Base-by-base conservation (phyloP, 2,888 invertebrate genomes). In the Ernsta delagoae region DNA sequence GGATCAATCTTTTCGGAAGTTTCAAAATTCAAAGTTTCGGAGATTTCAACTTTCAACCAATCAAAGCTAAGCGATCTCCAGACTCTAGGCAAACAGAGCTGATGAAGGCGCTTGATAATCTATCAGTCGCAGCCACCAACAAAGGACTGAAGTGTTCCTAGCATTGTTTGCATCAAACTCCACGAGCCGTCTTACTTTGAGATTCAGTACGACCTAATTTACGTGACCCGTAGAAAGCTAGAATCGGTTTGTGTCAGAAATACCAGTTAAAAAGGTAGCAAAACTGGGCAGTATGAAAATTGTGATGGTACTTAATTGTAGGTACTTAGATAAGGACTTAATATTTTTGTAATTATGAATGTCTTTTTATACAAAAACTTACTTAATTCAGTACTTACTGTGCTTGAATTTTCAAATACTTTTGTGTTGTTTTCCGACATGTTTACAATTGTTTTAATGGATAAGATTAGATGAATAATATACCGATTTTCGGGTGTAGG, bases 131-230 rank as follows among this genome's bases (percentile, higher is more conserved):
- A 6, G 48, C 48, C 48, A 48, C 48, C 12, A 48, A 48, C 48
- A 50, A 50, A 50, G 48, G 48, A 6, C 7, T 48, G 5, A 48
- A 48, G 48, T 12, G 48, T 12, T 48, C 48, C 48, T 48, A 48
- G 48, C 48, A 16, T 48, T 48, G 48, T 48, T 48, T 48, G 48
- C 48, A 6, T 48, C 48, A 12, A 16, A 7, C 48, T 3, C 24
- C 24, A 24, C 24, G 24, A 12, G 16, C 48, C 48, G 12, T 48
- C 48, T 48, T 24, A 24, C 24, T 48, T 45, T n/a, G n/a, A n/a
- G 45, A 48, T 48, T 48, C 48, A 48, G 16, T 48, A 48, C 48
- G 48, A 48, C 12, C 12, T 12, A 48, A 48, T 48, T 48, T 48
- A 48, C 7, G 4, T 48, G 48, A 48, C 48, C n/a, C 8, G 6